A percentile compares a stretch with the other conserved stretches of the same genome.
Evolutionary conservation across 2,113 vertebrate genomes (phyloP).

Genomic region (Notiomystis cincta): DNA sequence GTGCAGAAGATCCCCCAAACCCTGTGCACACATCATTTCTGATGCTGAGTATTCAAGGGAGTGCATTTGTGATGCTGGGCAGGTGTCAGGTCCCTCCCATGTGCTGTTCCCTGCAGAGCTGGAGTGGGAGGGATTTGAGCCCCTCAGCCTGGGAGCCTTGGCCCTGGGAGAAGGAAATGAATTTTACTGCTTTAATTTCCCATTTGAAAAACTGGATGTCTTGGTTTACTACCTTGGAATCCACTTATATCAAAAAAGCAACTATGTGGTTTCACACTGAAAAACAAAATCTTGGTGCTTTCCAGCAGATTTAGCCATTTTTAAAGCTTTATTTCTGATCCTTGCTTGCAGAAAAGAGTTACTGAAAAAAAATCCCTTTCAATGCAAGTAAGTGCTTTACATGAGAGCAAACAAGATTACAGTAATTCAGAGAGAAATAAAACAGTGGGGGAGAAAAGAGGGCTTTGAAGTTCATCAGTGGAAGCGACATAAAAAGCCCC

Average conservation of each 20-base stretch:
- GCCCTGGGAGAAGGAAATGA: not conserved
- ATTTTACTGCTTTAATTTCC: not conserved
- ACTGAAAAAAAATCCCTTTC: not conserved
- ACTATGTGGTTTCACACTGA: not conserved
- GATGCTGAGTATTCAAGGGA: not conserved
- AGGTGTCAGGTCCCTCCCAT: not conserved
- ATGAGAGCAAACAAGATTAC: conserved; percentile 13
- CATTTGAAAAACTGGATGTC: not conserved
- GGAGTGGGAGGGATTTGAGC: not conserved
- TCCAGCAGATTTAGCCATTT: not conserved
- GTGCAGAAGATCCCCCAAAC: not conserved
- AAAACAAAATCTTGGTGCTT: not conserved
- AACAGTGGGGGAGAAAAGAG: conserved; percentile 30
- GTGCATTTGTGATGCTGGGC: not conserved
- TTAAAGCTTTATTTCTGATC: not conserved
- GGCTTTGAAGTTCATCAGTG: conserved; percentile 56
- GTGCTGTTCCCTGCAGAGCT: not conserved
- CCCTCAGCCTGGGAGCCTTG: not conserved
- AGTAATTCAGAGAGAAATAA: conserved; percentile 40
- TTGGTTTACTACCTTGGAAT: not conserved
- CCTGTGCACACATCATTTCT: not conserved
- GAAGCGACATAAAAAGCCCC: conserved; percentile 36
- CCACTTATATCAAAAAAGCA: not conserved
- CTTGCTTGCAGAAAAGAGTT: not conserved
- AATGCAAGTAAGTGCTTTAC: not conserved